Evolutionary conservation across 2,113 vertebrate species (phyloP).

Genomic region (Tichodroma muraria): DNA sequence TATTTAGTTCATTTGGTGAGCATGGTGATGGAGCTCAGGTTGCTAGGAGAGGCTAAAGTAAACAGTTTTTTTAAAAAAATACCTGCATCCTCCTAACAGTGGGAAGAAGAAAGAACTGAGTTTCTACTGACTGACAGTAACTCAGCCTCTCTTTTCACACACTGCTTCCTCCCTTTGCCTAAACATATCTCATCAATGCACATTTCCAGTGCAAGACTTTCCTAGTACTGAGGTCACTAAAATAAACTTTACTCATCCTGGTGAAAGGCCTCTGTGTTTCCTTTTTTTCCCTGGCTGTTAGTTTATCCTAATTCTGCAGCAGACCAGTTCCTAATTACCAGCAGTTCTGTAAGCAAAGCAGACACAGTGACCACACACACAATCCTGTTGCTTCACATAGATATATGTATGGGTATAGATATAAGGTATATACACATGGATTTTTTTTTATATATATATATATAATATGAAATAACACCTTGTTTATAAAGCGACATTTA

Average conservation of each 20-base stretch:
- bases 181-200: background rate
- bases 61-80: background rate
- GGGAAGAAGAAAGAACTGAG: background rate
- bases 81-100: background rate
- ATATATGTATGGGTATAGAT: slow-evolving; percentile 64
- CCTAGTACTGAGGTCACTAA: background rate
- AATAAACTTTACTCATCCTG: background rate
- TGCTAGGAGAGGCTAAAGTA: background rate
- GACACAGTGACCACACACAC: slow-evolving; percentile 60
- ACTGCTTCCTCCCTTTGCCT: background rate
- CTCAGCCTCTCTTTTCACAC: background rate
- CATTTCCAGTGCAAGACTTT: background rate
- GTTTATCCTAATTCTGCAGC: background rate
- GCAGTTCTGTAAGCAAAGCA: slow-evolving; percentile 7
- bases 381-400: slow-evolving; percentile 60
- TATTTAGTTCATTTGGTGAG: background rate
- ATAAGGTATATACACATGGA: slow-evolving; percentile 57
- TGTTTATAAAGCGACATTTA: slow-evolving; percentile 76
- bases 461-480: slow-evolving; percentile 70
- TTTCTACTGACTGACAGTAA: background rate
- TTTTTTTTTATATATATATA: background rate
- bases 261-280: background rate
- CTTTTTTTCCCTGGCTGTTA: background rate
- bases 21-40: background rate
- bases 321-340: background rate